These are phyloP conservation scores for Lethocerus indicus DNA, from an alignment of 1,140 invertebrate genomes.

Conservation along the genomic window DNA sequence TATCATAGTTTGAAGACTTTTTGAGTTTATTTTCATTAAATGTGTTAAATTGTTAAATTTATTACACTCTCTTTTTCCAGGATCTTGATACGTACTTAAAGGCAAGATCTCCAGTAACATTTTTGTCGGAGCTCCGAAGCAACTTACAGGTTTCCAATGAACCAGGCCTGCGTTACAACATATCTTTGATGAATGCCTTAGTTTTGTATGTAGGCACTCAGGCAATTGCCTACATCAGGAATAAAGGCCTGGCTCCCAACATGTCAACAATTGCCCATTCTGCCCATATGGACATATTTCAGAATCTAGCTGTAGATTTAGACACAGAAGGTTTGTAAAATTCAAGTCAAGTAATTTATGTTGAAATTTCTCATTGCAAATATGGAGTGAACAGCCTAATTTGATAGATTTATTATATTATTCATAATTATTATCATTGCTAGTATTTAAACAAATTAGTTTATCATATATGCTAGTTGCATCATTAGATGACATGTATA, in stretches of 20 bases:
- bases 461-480: background rate
- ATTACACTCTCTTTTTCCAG: slow-evolving; percentile 22
- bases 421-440: background rate
- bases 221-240: slow-evolving; percentile 76
- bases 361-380: background rate
- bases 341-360: background rate
- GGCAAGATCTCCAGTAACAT: slow-evolving; percentile 85
- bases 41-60: background rate
- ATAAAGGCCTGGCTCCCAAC: slow-evolving; percentile 76
- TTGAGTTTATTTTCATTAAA: background rate
- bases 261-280: slow-evolving; percentile 94
- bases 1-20: background rate
- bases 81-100: slow-evolving; percentile 94
- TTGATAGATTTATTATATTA: no score
- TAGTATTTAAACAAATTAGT: background rate
- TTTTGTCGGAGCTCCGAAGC: slow-evolving; percentile 77
- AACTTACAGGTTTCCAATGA: slow-evolving; percentile 74
- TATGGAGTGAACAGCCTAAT: background rate
- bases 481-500: background rate
- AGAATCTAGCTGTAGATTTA: slow-evolving; percentile 92
- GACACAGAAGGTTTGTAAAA: slow-evolving; percentile 77
- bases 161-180: slow-evolving; percentile 84
- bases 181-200: slow-evolving; percentile 89
- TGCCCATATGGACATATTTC: slow-evolving; percentile 98
- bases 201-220: slow-evolving; percentile 95